Evolutionary conservation across 35 echinoderm and acorn worm species (phyloP), one percentile per base, ranked within the genome.

Genomic region (Diadema setosum): DNA sequence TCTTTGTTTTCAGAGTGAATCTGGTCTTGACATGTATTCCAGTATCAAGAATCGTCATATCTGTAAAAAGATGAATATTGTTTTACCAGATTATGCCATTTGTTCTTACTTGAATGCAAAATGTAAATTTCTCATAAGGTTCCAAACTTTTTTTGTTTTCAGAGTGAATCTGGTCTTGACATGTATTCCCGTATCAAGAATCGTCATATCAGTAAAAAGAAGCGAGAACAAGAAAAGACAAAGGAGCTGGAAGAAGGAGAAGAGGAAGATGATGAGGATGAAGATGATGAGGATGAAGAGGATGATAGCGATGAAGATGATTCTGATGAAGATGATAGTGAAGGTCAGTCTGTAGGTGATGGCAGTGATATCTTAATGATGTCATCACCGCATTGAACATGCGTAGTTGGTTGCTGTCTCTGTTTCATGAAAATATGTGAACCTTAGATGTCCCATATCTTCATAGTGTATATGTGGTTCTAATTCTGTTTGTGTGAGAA

Each of bases 141-240:
- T n/a, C n/a, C n/a, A n/a, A 40, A 12, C 41, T 21, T 58, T 41
- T 33, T 9, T 67, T 21, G 30, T 42, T 84, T 48, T 76, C 44
- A 90, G 80, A 59, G 59, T 30, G 81, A 84, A 30, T 14, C 58
- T 0, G 63, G 89, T 3, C 27, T 91, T 34, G 94, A 96, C 32
- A 96, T 96, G 94, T 96, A 96, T 50, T 96, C 94, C 3, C 85
- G 94, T 4, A 90, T 96, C 32, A 96, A 96, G 43, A 85, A 87
- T 39, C 45, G 94, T 42, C 94, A 96, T 31, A 96, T 88, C 24
- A 15, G 81, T 16, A 78, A 78, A 41, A 44, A 24, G 73, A n/a
- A 41, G 40, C 1, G 27, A 2, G 36, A 57, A 84, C 29, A 59
- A 16, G 29, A 8, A 42, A 56, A 84, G 16, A 58, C 33, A 56